phyloP scores from a whole-genome alignment of 2,888 invertebrate genomes.

The Cecidostiba fungosa region DNA sequence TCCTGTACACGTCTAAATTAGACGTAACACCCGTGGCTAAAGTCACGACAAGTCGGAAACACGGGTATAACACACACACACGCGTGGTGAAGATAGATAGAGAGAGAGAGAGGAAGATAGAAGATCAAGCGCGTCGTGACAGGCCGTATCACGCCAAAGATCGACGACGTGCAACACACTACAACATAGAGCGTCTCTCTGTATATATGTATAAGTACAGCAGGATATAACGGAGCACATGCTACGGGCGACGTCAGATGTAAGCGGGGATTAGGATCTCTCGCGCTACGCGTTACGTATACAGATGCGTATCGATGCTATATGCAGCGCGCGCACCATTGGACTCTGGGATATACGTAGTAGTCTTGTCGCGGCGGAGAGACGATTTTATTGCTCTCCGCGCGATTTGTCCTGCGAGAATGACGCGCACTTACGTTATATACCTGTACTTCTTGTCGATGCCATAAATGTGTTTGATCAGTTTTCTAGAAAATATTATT shows the following conservation, averaged over 20 bases:
- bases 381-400: neutral
- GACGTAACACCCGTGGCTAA: neutral
- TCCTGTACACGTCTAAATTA: neutral
- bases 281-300: constrained; percentile 9
- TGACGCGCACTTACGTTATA: too few species aligned
- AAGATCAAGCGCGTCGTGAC: constrained; percentile 14
- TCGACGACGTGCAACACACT: constrained; percentile 8
- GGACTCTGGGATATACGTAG: neutral
- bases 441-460: neutral
- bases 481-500: neutral
- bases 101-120: neutral
- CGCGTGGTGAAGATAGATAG: too few species aligned
- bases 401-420: neutral
- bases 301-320: constrained; percentile 17
- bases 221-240: neutral
- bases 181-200: neutral
- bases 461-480: neutral
- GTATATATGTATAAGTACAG: neutral
- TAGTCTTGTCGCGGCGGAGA: neutral
- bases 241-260: constrained; percentile 5
- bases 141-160: constrained; percentile 21
- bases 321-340: too few species aligned
- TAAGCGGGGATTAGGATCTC: constrained; percentile 9
- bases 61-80: neutral
- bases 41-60: constrained; percentile 3